Evolutionary conservation across 2,797 vertebrate species (phyloP).

Genomic region (Spinibarbus caldwelli): DNA sequence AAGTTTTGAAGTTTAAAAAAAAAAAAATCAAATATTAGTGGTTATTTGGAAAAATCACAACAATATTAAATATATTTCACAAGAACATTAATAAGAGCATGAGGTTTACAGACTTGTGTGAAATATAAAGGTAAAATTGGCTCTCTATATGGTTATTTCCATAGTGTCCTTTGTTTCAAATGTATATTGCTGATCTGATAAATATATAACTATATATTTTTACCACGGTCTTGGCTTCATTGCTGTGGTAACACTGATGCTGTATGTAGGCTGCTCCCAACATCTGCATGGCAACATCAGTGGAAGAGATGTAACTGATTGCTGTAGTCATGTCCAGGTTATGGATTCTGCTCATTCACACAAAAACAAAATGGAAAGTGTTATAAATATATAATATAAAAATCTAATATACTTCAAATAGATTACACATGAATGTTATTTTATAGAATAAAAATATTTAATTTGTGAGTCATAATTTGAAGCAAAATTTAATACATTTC

Average conservation of each 20-base stretch:
- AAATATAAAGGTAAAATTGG: background rate
- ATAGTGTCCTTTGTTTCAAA: background rate
- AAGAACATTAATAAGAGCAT: background rate
- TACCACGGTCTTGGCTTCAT: constrained; percentile 82
- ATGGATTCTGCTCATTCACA: constrained; percentile 76
- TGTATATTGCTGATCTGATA: background rate
- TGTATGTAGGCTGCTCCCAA: constrained; percentile 92
- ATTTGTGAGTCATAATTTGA: background rate
- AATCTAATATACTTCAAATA: background rate
- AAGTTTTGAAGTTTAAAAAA: background rate
- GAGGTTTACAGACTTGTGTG: background rate
- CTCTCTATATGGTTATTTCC: background rate
- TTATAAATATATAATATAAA: background rate
- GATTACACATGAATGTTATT: background rate
- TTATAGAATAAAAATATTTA: background rate
- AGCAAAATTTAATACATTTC: background rate
- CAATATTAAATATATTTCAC: background rate
- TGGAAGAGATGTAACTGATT: constrained; percentile 87
- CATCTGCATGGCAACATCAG: constrained; percentile 86
- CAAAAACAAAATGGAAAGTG: constrained; percentile 9
- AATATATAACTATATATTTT: background rate
- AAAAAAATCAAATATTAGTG: background rate
- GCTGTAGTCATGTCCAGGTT: constrained; percentile 89
- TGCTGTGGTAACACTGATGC: constrained; percentile 94
- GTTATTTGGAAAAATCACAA: background rate